Conservation (phyloP, 2,797 vertebrate genomes). For the Rhincodon typus region DNA sequence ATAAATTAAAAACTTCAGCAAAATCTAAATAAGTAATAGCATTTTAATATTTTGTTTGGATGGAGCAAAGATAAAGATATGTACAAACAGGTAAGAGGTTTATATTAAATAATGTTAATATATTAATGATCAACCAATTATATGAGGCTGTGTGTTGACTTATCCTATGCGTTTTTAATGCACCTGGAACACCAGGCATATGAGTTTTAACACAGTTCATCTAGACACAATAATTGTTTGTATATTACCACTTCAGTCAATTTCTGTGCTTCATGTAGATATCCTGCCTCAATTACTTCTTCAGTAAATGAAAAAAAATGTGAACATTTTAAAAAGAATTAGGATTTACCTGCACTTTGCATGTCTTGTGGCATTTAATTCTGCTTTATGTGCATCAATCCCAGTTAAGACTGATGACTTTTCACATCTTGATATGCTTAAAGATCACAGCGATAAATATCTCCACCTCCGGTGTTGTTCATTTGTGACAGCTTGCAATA, state of each 20-base stretch:
- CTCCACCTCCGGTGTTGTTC: not conserved
- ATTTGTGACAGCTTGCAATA: not conserved
- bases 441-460: not conserved
- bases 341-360: not conserved
- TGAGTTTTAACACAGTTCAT: not conserved
- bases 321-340: not conserved
- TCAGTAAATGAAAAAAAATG: not conserved
- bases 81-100: too few relatives aligned
- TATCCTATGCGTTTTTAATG: not conserved
- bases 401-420: not conserved
- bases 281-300: not conserved
- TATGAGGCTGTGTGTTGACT: not conserved
- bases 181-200: not conserved
- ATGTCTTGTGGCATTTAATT: not conserved
- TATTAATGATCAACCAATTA: not conserved
- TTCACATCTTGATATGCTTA: not conserved
- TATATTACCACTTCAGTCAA: not conserved
- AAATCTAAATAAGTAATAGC: not conserved
- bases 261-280: not conserved
- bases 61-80: too few relatives aligned
- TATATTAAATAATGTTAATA: not conserved
- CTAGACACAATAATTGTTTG: too few relatives aligned
- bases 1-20: not conserved
- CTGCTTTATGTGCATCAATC: not conserved
- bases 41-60: not conserved